Evolutionary conservation across 2,888 invertebrate genomes (phyloP), one percentile per base, ranked within the genome.

Genomic region (Drosophila meridiana): DNA sequence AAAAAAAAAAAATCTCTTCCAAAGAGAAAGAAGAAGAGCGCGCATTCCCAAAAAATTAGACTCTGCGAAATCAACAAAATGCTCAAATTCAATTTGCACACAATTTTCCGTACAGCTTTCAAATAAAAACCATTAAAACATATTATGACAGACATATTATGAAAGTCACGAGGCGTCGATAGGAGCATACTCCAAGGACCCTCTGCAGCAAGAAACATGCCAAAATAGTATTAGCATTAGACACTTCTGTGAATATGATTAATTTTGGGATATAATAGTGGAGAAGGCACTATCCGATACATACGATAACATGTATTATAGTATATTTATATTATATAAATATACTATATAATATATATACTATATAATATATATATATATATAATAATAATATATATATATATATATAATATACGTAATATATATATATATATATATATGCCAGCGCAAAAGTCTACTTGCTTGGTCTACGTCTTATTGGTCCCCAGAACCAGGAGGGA

Each of bases 1-100:
- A 45, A 5, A 9, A 8, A 11, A 56, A 40, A 20, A 20, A 20
- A 20, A 20, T 20, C 20, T 20, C 20, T 20, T 20, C 20, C 20
- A 20, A 20, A 20, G 1, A 36, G 20, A 20, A 20, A 43, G 11
- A 42, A 43, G 43, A 47, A 28, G 26, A 28, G 26, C 47, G 47
- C 28, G 8, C 11, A 13, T 28, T 36, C 43, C 4, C 11, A 9
- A n/a, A 36, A 40, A 20, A 7, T 13, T 48, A 0, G 36, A 69
- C 52, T 20, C 61, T 47, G 45, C 55, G 62, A 71, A 63, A 59
- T 75, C 68, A 70, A 58, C 43, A 48, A 73, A 62, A 76, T 64
- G 20, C 56, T 45, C 11, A 80, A 78, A 81, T 73, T 68, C 30
- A 66, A 78, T 75, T 83, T 74, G 38, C 58, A 38, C 47, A 60